Evolutionary conservation across 1,140 invertebrate genomes (phyloP).

Genomic region (Globodera ellingtonae): DNA sequence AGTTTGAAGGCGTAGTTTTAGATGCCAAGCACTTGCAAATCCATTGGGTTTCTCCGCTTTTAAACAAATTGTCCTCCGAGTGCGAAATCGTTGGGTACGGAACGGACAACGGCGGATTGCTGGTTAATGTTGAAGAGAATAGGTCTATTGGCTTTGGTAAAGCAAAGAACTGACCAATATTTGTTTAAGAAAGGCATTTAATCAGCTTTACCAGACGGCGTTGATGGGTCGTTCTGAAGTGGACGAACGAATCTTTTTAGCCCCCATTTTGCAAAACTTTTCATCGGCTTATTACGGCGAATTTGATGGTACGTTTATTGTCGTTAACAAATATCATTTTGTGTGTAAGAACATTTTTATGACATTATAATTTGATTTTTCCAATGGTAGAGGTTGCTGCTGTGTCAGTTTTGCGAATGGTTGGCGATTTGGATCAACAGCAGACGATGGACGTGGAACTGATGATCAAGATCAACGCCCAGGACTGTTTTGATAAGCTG

Average conservation of each 20-base stretch:
- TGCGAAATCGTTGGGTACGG: conserved; percentile 54
- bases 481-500: conserved; percentile 54
- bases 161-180: neutral
- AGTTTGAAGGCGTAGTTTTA: conserved; percentile 77
- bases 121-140: conserved; percentile 28
- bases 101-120: conserved; percentile 21
- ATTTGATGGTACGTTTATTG: conserved; percentile 44
- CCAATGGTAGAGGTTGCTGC: conserved; percentile 1
- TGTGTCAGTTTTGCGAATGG: conserved; percentile 26
- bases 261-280: conserved; percentile 70
- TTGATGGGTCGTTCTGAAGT: conserved; percentile 89
- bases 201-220: conserved; percentile 85
- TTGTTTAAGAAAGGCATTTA: conserved; percentile 59
- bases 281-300: conserved; percentile 73
- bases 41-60: conserved; percentile 80
- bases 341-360: neutral
- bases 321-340: neutral
- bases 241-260: conserved; percentile 88
- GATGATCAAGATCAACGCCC: conserved; percentile 46
- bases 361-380: neutral
- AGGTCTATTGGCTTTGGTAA: conserved; percentile 25
- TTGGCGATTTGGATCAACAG: conserved; percentile 29
- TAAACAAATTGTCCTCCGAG: conserved; percentile 80
- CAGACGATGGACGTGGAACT: conserved; percentile 52
- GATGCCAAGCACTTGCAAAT: conserved; percentile 88